Conservation (phyloP, 2,113 vertebrate species). For the Phoxinus phoxinus region DNA sequence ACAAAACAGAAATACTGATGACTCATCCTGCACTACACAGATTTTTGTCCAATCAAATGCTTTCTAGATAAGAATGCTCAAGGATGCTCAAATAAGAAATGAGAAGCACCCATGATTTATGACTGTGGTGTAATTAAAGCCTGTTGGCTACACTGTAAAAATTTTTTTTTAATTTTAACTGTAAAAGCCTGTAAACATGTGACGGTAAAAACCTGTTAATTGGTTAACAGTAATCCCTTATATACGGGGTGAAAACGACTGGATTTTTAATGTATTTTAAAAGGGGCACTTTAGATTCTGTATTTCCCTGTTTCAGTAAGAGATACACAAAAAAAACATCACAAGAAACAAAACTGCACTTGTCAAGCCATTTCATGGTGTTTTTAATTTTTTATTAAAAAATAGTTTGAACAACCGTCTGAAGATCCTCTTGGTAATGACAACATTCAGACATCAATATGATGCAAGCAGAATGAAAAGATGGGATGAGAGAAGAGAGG, state of each 20-base stretch:
- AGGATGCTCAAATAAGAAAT: too few species aligned
- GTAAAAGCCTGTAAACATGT: too few species aligned
- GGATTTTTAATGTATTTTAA: too few species aligned
- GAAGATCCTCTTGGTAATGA: background rate
- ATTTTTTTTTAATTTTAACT: too few species aligned
- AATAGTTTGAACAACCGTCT: background rate
- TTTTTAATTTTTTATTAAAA: background rate
- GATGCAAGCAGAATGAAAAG: constrained; percentile 18
- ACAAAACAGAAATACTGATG: background rate
- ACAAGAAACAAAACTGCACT: background rate
- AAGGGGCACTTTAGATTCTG: background rate
- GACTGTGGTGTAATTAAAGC: background rate
- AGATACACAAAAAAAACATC: background rate
- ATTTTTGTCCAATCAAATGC: background rate
- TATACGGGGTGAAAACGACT: too few species aligned
- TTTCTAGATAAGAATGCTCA: background rate
- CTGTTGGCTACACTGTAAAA: background rate
- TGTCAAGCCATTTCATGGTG: background rate
- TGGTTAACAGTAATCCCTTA: too few species aligned
- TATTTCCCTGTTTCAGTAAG: background rate
- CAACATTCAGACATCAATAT: constrained; percentile 3
- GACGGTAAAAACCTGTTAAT: too few species aligned
- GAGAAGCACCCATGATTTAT: background rate
- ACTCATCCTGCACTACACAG: background rate
- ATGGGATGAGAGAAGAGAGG: background rate